Base-by-base conservation (phyloP, 2,113 vertebrate genomes). In the Lathamus discolor region DNA sequence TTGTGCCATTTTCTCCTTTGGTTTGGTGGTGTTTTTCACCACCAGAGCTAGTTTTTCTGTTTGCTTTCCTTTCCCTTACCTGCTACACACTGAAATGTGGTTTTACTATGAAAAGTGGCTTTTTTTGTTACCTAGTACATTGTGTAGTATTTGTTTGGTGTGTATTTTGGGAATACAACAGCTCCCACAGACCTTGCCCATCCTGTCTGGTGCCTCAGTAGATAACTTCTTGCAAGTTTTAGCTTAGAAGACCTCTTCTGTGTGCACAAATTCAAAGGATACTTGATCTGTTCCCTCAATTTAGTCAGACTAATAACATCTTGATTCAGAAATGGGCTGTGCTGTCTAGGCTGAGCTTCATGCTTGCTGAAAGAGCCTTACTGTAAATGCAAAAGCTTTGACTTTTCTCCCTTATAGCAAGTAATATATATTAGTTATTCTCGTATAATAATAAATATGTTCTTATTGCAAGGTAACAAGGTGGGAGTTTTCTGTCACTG, bases 221-320 rank as follows among this genome's bases (percentile, higher is more conserved):
- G 41, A 8, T n/a, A 62, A 66, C 8, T 78, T 51, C 37, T 67
- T 52, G 24, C 6, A 46, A 33, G 41, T 7, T 48, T 88, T 48
- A 46, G 29, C 73, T 49, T 20, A 25, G 46, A 61, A 86, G 54
- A 27, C 44, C 8, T 88, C 24, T 73, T 63, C 51, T 23, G 28
- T 0, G 0, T 12, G 9, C 22, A 15, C 14, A 48, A 17, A 17
- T 19, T 13, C 20, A 2, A 39, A 39, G 7, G 18, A 11, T 23
- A 9, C 28, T 48, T 76, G 29, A 62, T n/a, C 39, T 48, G 5
- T 63, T 57, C 59, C 39, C 59, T 73, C 28, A 43, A 25, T 16
- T 66, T 17, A 48, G 39, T 33, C 70, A 62, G 29, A 33, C 13
- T 37, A 15, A 24, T 51, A 27, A 80, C 52, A n/a, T 6, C n/a